phyloP scores from a whole-genome alignment of 2,113 vertebrate species.

The Morone chrysops region DNA sequence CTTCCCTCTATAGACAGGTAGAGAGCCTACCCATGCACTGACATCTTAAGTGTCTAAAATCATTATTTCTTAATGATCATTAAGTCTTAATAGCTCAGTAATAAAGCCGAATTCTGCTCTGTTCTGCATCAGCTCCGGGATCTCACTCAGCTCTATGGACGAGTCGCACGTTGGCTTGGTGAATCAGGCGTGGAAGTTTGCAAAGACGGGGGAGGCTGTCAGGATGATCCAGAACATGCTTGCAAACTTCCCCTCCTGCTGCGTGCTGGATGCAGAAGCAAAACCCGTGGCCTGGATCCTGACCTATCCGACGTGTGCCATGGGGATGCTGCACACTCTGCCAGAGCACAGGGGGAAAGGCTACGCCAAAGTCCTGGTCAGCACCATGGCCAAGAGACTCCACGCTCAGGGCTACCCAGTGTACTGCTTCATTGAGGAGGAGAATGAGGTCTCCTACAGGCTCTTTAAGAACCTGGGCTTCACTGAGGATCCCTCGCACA shows the following conservation, averaged over 20 bases:
- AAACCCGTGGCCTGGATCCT: conserved; percentile 79
- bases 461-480: conserved; percentile 81
- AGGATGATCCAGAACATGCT: conserved; percentile 67
- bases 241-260: conserved; percentile 75
- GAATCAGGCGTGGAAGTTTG: conserved; percentile 76
- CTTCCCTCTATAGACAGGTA: conserved; percentile 68
- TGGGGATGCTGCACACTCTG: conserved; percentile 77
- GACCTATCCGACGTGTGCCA: conserved; percentile 52
- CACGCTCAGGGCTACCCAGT: conserved; percentile 71
- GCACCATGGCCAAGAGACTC: conserved; percentile 70
- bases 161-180: conserved; percentile 75
- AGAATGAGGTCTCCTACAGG: conserved; percentile 73
- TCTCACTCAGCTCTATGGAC: conserved; percentile 66
- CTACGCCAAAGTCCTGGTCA: conserved; percentile 78
- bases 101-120: not conserved
- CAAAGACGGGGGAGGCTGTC: not conserved
- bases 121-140: conserved; percentile 42
- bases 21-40: not conserved
- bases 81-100: not conserved
- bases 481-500: conserved; percentile 72
- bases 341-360: conserved; percentile 80
- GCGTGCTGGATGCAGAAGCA: conserved; percentile 67
- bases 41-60: not conserved
- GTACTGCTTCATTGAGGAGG: conserved; percentile 78
- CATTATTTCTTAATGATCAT: not conserved